Evolutionary conservation across 2,797 vertebrate species (phyloP).

Genomic region (Labeo calbasu): DNA sequence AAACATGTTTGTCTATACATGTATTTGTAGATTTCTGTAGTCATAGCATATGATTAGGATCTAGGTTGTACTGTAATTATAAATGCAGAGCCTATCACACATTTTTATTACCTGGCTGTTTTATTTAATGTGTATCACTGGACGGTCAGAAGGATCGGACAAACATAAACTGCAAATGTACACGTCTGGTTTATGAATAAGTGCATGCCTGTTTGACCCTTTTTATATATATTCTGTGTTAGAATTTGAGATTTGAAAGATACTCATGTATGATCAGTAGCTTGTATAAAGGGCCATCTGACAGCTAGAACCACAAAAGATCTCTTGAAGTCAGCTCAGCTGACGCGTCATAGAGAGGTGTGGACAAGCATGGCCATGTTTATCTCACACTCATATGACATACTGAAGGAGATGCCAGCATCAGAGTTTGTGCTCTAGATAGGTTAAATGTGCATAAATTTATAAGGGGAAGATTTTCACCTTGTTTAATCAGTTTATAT

Average conservation of each 20-base stretch:
- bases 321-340: not conserved
- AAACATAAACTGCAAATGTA: not conserved
- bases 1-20: not conserved
- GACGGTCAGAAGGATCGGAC: not conserved
- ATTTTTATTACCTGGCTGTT: not conserved
- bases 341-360: not conserved
- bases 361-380: conserved; percentile 37
- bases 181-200: not conserved
- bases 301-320: not conserved
- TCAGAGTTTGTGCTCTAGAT: not conserved
- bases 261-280: not conserved
- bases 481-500: not conserved
- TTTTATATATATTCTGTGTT: not conserved
- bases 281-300: not conserved
- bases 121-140: not conserved
- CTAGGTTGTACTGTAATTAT: not conserved
- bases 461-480: not conserved
- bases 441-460: not conserved
- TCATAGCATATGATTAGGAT: not conserved
- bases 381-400: not conserved
- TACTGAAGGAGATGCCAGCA: not conserved
- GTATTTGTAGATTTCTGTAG: not conserved
- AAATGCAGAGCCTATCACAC: not conserved
- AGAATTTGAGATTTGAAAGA: not conserved
- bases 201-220: not conserved